Evolutionary conservation across 2,797 vertebrate genomes (phyloP).

Genomic region (Bucorvus abyssinicus): DNA sequence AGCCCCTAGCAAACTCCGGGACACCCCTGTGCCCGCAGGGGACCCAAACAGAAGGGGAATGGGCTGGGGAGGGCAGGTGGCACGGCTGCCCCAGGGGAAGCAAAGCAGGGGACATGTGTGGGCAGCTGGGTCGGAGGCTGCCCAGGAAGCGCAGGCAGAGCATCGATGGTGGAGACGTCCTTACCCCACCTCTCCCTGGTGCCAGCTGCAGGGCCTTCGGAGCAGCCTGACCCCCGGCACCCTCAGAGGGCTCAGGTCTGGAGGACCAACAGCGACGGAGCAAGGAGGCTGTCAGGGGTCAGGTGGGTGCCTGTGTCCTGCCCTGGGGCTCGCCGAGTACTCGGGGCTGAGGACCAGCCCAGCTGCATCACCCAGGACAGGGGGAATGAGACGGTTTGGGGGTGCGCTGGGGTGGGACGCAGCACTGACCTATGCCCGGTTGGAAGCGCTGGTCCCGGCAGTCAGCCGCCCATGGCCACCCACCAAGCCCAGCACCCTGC

Average conservation of each 20-base stretch:
- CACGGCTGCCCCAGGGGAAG: neutral
- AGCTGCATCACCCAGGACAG: accelerated
- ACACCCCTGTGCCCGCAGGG: neutral
- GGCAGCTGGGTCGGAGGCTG: neutral
- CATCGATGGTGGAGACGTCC: accelerated
- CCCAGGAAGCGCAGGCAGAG: neutral
- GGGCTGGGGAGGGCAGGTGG: neutral
- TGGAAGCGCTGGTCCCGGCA: neutral
- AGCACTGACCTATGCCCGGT: accelerated
- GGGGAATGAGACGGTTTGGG: accelerated
- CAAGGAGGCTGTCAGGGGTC: neutral
- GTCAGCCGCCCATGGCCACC: neutral
- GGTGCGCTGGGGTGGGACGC: accelerated
- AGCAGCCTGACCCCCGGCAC: neutral
- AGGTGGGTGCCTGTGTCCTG: accelerated
- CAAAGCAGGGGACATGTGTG: neutral
- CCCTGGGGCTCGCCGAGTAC: neutral
- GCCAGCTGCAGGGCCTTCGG: neutral
- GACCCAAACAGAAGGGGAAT: accelerated
- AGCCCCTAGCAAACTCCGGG: accelerated
- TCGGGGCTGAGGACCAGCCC: neutral
- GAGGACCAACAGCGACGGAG: accelerated
- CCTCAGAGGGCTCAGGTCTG: neutral
- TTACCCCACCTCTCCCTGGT: neutral
- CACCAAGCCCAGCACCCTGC: neutral